Base-by-base conservation (phyloP, 1,140 invertebrate species). In the Bombus breviceps region DNA sequence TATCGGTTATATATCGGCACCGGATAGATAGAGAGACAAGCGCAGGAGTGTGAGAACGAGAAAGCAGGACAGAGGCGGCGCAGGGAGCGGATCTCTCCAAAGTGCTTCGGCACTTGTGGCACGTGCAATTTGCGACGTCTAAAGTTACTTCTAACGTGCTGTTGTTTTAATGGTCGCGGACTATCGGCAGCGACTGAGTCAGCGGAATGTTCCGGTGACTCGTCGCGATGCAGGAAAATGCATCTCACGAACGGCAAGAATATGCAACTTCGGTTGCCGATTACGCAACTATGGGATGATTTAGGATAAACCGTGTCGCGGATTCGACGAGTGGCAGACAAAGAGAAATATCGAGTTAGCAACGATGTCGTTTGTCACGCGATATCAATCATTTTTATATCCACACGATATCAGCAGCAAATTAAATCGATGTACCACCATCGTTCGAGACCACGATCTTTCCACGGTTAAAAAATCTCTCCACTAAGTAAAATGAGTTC, bases 121-220 rank as follows among this genome's bases (percentile, higher is more conserved):
- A 89, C 85, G 81, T 84, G 81, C 81, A 90, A 90, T 90, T 90
- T 89, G 81, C 85, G 77, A 87, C 80, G 74, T 85, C 85, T 89
- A 86, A 89, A 89, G 88, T 89, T 89, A 79, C 78, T 84, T 83
- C 37, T 77, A 78, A 80, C 81, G 76, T 69, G 84, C 62, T 47
- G 83, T 85, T 85, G 71, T 74, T 85, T 81, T 85, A 85, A 85
- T 81, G 78, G 83, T 69, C 71, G 71, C 62, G 43, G 83, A 68
- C 43, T 74, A 74, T 66, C 83, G 37, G 71, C 22, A 22, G 43
- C 41, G 71, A 73, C 39, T 37, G 47, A 81, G 41, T 85, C 83
- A 85, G 83, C 78, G 59, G 41, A 68, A 85, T 81, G 74, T 85
- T 66, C 73, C 47, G 25, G 39, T 15, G 57, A 43, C 32, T 72